Evolutionary conservation across 2,888 invertebrate genomes (phyloP).

Genomic region (Caenorhabditis panamensis): DNA sequence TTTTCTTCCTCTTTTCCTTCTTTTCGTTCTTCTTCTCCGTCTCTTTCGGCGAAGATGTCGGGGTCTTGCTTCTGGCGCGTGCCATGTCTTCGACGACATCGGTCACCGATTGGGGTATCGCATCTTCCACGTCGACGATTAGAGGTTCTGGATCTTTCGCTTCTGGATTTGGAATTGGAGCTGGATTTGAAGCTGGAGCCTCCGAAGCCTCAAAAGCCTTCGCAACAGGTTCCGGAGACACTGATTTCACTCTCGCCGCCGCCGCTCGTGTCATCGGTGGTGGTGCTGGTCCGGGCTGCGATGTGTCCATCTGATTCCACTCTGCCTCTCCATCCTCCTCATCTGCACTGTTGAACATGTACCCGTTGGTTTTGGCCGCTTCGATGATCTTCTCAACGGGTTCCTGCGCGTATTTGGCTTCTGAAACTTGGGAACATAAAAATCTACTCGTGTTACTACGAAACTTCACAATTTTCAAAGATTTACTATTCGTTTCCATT

Average conservation of each 20-base stretch:
- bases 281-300: constrained; percentile 3
- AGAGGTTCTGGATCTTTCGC: background rate
- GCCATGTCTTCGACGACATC: constrained; percentile 32
- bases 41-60: background rate
- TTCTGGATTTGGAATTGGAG: background rate
- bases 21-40: background rate
- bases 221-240: too few relatives aligned
- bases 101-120: constrained; percentile 24
- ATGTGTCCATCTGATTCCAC: constrained; percentile 8
- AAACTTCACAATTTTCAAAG: background rate
- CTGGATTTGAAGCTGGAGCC: too few relatives aligned
- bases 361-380: constrained; percentile 26
- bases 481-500: background rate
- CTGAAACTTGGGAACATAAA: constrained; percentile 12
- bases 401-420: constrained; percentile 26
- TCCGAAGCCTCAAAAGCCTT: too few relatives aligned
- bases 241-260: too few relatives aligned
- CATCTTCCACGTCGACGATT: background rate
- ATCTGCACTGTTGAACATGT: constrained; percentile 42
- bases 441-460: background rate
- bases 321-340: constrained; percentile 46
- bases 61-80: constrained; percentile 17
- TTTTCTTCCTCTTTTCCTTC: background rate
- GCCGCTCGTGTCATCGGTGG: too few relatives aligned
- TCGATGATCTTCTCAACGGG: constrained; percentile 13